A percentile compares a stretch with the other conserved stretches of the same genome.
These are phyloP conservation scores for Rhabdornis inornatus DNA, from an alignment of 2,113 vertebrate genomes.

Conservation along the genomic window DNA sequence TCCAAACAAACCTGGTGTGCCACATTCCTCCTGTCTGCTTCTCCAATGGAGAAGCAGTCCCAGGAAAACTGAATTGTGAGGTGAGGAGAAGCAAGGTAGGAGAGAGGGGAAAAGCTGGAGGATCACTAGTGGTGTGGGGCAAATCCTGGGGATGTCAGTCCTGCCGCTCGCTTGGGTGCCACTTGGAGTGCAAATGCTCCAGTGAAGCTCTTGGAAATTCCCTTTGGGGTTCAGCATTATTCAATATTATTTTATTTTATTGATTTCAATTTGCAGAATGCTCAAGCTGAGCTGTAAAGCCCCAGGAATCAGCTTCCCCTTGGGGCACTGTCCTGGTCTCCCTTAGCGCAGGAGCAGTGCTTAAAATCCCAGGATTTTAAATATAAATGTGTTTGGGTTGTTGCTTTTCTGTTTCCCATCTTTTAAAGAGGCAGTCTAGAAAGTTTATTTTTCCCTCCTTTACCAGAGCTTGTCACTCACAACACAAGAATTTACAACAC, in stretches of 20 bases:
- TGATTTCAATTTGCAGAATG: not conserved
- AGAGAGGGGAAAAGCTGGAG: not conserved
- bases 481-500: not conserved
- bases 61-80: not conserved
- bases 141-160: accelerated
- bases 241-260: not conserved
- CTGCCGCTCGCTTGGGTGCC: not conserved
- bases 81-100: not conserved
- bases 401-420: not conserved
- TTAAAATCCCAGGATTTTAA: not conserved
- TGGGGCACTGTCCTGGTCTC: not conserved
- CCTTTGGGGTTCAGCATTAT: not conserved
- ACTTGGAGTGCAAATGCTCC: not conserved
- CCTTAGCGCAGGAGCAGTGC: not conserved
- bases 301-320: not conserved
- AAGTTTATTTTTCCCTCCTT: not conserved
- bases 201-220: not conserved
- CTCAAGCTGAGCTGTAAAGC: not conserved
- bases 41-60: not conserved
- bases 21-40: conserved; percentile 11
- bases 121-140: not conserved
- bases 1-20: conserved; percentile 12
- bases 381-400: accelerated
- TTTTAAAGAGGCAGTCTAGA: not conserved
- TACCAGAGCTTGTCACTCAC: not conserved